These are phyloP conservation scores for Drosophila eohydei DNA, from an alignment of 2,888 invertebrate genomes.

Conservation along the genomic window DNA sequence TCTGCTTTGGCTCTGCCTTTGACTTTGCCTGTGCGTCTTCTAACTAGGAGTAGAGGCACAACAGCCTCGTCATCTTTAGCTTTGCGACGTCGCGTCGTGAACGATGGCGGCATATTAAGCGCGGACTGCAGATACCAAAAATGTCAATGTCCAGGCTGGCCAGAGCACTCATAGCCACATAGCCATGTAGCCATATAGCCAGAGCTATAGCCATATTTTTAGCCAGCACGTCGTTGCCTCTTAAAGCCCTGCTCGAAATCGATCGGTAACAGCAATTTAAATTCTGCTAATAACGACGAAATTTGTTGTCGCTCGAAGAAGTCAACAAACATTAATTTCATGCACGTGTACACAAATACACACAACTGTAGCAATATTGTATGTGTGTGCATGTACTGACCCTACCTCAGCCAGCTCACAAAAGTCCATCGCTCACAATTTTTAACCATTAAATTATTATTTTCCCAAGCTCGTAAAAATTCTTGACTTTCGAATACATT, in stretches of 20 bases:
- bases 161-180: constrained; percentile 21
- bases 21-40: constrained; percentile 55
- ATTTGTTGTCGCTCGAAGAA: constrained; percentile 62
- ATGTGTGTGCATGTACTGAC: not conserved
- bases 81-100: constrained; percentile 27
- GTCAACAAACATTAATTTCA: constrained; percentile 67
- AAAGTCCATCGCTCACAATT: constrained; percentile 34
- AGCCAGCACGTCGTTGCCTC: constrained; percentile 20
- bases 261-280: constrained; percentile 77
- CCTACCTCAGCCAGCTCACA: not conserved
- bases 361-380: constrained; percentile 1
- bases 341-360: constrained; percentile 63
- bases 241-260: constrained; percentile 55
- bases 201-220: constrained; percentile 32
- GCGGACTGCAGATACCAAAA: constrained; percentile 73
- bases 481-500: constrained; percentile 73
- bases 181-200: constrained; percentile 1
- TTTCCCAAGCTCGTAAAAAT: constrained; percentile 81
- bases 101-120: constrained; percentile 75
- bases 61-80: constrained; percentile 53
- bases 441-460: constrained; percentile 79
- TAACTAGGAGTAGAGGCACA: constrained; percentile 68
- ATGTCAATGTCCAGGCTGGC: constrained; percentile 70
- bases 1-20: constrained; percentile 28
- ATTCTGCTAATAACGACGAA: constrained; percentile 77